Base-by-base conservation (phyloP, 1,140 invertebrate species). In the Drosophila subpulchrella region DNA sequence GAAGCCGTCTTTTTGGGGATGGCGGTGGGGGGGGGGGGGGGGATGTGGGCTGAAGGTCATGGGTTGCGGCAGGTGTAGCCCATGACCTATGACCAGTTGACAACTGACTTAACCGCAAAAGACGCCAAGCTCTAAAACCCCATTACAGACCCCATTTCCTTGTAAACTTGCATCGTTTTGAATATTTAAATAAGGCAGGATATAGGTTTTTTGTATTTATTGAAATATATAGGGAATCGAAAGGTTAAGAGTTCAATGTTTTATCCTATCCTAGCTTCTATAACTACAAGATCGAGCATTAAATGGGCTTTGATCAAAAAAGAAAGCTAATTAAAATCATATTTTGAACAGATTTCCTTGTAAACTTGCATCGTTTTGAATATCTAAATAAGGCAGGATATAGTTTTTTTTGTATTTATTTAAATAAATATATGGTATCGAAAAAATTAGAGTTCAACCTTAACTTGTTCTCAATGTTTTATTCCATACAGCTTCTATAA, bases 41-140 rank as follows among this genome's bases (percentile, higher is more conserved):
- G 2, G 13, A 10, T 32, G 15, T 34, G 24, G 24, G 11, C 36
- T 38, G 63, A 67, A 67, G 63, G 63, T 67, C 63, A 51, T 36
- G 17, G 46, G 13, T 46, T 36, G 50, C 15, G 10, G 30, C 32
- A 12, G 10, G 15, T 30, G 8, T 8, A 24, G 38, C 27, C 54
- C 58, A 39, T 62, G 60, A 42, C 60, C 38, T 42, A 24, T 59
- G 54, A 42, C 55, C 27, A 12, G 4, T 56, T 55, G 36, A 39
- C 17, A 55, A 48, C 27, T 27, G 7, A 27, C 13, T 27, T n/a
- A 48, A 30, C 24, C 24, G 51, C 17, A 17, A 38, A 38, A 24
- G 15, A 34, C 17, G 13, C 5, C 2, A 24, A n/a, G 34, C 20
- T 27, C n/a, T 38, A 1, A 13, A 7, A 7, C 3, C 5, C 2